Percentiles rank a stretch among this genome's conserved stretches.
Conservation (phyloP, 2,888 invertebrate genomes). For the Pediacus dermestoides region DNA sequence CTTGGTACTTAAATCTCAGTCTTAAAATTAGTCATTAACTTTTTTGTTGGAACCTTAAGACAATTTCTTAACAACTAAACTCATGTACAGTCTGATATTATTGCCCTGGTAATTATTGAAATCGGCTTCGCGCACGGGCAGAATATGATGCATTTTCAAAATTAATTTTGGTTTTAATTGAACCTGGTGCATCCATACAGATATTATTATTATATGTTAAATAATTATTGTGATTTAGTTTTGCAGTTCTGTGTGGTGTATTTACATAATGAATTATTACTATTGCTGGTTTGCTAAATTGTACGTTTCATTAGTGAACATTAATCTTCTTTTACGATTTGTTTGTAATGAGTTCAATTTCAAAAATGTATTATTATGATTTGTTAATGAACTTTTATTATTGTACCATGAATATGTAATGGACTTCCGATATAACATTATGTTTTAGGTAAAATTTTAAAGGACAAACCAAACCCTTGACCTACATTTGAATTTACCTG, state of each 20-base stretch:
- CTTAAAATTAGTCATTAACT: conserved; percentile 49
- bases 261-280: too few species aligned
- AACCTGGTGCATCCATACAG: conserved; percentile 1
- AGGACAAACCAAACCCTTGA: too few species aligned
- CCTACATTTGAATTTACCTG: too few species aligned
- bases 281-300: background rate
- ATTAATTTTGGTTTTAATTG: conserved; percentile 7
- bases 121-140: background rate
- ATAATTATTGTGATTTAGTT: too few species aligned
- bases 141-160: conserved; percentile 8
- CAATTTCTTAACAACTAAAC: conserved; percentile 3
- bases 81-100: background rate
- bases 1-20: conserved; percentile 45
- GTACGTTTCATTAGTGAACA: conserved; percentile 1
- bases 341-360: too few species aligned
- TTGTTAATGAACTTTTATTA: too few species aligned
- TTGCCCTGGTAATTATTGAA: conserved; percentile 6
- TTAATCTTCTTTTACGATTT: conserved; percentile 8
- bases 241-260: too few species aligned
- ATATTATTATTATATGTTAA: conserved; percentile 5
- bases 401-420: too few species aligned
- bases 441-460: too few species aligned
- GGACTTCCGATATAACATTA: too few species aligned
- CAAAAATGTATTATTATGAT: too few species aligned
- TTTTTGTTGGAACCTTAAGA: conserved; percentile 32